Evolutionary conservation across 1,140 invertebrate species (phyloP).

Genomic region (Eurosta solidaginis): DNA sequence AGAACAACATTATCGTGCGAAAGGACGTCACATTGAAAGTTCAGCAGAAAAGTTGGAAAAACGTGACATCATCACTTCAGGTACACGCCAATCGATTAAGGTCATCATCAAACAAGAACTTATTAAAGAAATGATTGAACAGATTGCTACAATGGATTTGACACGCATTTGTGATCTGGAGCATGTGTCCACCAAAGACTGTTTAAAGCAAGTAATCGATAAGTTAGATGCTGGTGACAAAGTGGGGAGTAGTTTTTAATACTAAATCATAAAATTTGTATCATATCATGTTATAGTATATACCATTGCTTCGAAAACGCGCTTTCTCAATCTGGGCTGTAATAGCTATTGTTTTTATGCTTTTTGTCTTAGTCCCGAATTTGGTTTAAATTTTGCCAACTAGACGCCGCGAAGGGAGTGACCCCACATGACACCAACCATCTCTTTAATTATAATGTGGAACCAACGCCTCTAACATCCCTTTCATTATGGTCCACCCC

Average conservation of each 20-base stretch:
- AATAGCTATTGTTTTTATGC: too few relatives aligned
- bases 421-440: too few relatives aligned
- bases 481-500: too few relatives aligned
- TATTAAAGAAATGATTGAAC: conserved; percentile 60
- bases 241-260: neutral
- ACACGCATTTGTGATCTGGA: conserved; percentile 55
- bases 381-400: too few relatives aligned
- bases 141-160: conserved; percentile 57
- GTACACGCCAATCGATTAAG: conserved; percentile 60
- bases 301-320: neutral
- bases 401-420: too few relatives aligned
- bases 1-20: conserved; percentile 54
- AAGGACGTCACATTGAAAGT: conserved; percentile 52
- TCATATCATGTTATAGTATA: neutral
- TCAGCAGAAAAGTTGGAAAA: conserved; percentile 39
- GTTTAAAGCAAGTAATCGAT: conserved; percentile 57
- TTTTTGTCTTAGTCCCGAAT: too few relatives aligned
- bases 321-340: too few relatives aligned
- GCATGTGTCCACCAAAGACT: conserved; percentile 55
- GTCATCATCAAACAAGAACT: conserved; percentile 63
- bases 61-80: conserved; percentile 36
- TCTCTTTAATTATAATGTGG: too few relatives aligned
- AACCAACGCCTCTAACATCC: too few relatives aligned
- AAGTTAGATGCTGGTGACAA: conserved; percentile 48
- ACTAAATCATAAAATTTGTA: neutral